phyloP scores from a whole-genome alignment of 2,888 invertebrate genomes.

The Drosophila ezoana region DNA sequence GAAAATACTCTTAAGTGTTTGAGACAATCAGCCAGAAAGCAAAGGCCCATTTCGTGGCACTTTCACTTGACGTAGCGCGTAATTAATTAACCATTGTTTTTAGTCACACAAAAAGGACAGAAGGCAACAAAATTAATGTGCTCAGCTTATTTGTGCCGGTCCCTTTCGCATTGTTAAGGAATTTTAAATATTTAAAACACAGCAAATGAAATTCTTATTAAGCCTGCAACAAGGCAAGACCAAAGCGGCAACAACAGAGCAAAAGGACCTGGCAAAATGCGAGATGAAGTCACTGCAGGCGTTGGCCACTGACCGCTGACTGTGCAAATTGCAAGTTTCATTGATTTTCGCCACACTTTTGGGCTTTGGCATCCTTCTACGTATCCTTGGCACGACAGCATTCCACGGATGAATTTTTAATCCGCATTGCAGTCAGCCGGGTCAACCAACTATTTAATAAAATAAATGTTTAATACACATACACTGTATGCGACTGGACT shows the following conservation, averaged over 20 bases:
- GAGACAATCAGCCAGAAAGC: slow-evolving; percentile 30
- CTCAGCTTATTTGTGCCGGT: slow-evolving; percentile 33
- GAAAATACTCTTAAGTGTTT: slow-evolving; percentile 8
- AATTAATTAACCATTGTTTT: slow-evolving; percentile 69
- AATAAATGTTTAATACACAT: slow-evolving; percentile 39
- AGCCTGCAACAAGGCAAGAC: slow-evolving; percentile 22
- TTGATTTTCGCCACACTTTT: slow-evolving; percentile 63
- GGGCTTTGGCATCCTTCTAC: slow-evolving; percentile 22
- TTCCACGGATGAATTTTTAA: slow-evolving; percentile 64
- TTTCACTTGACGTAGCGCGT: slow-evolving; percentile 50
- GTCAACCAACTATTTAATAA: slow-evolving; percentile 63
- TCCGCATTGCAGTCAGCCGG: slow-evolving; percentile 69
- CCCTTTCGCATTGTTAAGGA: slow-evolving; percentile 31
- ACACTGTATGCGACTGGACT: slow-evolving; percentile 21
- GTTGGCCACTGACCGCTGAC: slow-evolving; percentile 27
- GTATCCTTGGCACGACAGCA: slow-evolving; percentile 45
- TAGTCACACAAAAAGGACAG: slow-evolving; percentile 44
- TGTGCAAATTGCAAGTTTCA: slow-evolving; percentile 61
- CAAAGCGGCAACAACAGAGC: background rate
- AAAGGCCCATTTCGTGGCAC: slow-evolving; percentile 46
- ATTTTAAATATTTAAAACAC: slow-evolving; percentile 59
- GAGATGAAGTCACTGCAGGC: slow-evolving; percentile 35
- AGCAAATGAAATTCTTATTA: slow-evolving; percentile 51
- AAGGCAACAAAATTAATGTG: slow-evolving; percentile 55
- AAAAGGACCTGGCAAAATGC: background rate